Conservation (phyloP, 2,888 invertebrate species). For the Orthosia cruda region DNA sequence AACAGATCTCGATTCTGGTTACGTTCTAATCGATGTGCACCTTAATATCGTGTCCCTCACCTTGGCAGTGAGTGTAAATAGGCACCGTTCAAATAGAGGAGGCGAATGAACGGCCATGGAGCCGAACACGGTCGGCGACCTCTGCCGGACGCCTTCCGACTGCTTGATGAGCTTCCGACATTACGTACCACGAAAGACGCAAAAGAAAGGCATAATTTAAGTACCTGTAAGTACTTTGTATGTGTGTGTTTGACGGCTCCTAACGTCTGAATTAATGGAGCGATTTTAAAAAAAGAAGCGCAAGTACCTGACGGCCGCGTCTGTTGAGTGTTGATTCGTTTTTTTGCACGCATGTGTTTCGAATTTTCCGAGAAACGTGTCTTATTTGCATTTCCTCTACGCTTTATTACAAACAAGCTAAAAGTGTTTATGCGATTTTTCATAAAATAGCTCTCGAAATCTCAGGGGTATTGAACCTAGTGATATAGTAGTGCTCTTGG, state of each 20-base stretch:
- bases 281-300: conserved; percentile 23
- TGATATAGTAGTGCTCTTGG: conserved; percentile 67
- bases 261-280: conserved; percentile 28
- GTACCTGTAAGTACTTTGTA: conserved; percentile 25
- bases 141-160: conserved; percentile 79
- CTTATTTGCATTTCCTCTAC: conserved; percentile 44
- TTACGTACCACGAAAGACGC: conserved; percentile 70
- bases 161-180: conserved; percentile 83
- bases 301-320: background rate
- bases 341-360: conserved; percentile 27
- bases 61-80: conserved; percentile 85
- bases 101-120: conserved; percentile 85
- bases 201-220: conserved; percentile 58
- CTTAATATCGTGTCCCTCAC: conserved; percentile 81
- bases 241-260: conserved; percentile 1
- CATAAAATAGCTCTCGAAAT: conserved; percentile 35
- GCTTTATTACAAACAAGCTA: conserved; percentile 52
- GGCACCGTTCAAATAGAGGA: conserved; percentile 73
- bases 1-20: conserved; percentile 35
- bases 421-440: conserved; percentile 61
- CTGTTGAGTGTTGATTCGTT: conserved; percentile 24
- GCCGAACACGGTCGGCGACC: conserved; percentile 89
- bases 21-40: conserved; percentile 58
- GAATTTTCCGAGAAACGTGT: conserved; percentile 44
- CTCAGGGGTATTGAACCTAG: conserved; percentile 73